Percentiles rank a stretch among this genome's conserved stretches.
Evolutionary conservation across 2,113 vertebrate species (phyloP).

Genomic region (Nesogale talazaci): DNA sequence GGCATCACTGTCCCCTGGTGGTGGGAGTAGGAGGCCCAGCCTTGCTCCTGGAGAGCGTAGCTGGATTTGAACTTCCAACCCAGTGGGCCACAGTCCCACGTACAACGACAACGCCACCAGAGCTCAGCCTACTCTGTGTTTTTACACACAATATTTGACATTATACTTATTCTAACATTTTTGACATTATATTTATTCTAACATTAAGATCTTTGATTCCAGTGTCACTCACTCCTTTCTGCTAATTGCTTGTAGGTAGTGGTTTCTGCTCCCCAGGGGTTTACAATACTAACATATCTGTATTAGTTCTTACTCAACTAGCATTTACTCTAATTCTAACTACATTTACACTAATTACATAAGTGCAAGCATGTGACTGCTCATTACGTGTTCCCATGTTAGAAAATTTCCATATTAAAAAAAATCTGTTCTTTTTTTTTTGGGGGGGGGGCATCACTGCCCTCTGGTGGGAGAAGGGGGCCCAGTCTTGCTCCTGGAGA

Average conservation of each 20-base stretch:
- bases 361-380: neutral
- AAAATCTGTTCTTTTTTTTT: neutral
- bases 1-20: too few species aligned
- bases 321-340: constrained; percentile 8
- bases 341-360: too few species aligned
- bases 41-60: too few species aligned
- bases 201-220: constrained; percentile 35
- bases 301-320: neutral
- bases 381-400: neutral
- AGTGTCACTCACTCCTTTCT: neutral
- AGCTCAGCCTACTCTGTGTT: too few species aligned
- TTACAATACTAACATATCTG: neutral
- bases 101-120: too few species aligned
- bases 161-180: neutral
- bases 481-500: too few species aligned
- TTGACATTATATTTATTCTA: neutral
- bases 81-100: too few species aligned
- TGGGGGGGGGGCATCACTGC: too few species aligned
- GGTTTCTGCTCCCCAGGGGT: neutral
- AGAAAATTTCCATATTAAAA: neutral
- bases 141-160: too few species aligned
- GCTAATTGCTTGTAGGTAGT: neutral
- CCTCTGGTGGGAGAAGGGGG: too few species aligned
- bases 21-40: too few species aligned
- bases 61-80: too few species aligned